phyloP scores from a whole-genome alignment of 2,888 invertebrate genomes.

The Laothoe populi region DNA sequence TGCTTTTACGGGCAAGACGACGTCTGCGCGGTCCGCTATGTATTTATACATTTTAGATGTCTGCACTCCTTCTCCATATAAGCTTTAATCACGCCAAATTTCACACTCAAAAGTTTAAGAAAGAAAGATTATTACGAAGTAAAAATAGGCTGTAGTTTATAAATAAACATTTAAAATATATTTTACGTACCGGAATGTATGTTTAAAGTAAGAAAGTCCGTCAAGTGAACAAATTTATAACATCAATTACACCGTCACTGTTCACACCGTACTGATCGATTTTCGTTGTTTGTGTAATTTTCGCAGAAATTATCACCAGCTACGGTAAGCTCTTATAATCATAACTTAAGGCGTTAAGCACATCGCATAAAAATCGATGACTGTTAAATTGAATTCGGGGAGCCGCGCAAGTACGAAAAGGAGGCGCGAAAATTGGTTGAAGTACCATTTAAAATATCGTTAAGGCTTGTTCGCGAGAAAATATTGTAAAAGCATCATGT shows the following conservation, averaged over 20 bases:
- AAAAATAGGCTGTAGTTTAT: neutral
- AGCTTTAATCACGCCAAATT: too few species aligned
- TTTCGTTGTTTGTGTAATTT: slow-evolving; percentile 67
- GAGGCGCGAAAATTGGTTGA: slow-evolving; percentile 77
- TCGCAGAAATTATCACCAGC: slow-evolving; percentile 65
- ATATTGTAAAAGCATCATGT: slow-evolving; percentile 71
- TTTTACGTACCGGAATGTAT: neutral
- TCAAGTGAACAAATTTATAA: slow-evolving; percentile 51
- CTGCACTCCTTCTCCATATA: too few species aligned
- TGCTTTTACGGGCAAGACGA: too few species aligned
- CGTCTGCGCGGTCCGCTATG: too few species aligned
- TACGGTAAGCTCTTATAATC: slow-evolving; percentile 69
- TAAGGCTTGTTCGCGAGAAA: slow-evolving; percentile 73
- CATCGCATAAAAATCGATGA: slow-evolving; percentile 73
- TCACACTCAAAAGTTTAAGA: too few species aligned
- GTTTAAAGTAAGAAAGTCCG: neutral
- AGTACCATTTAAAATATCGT: slow-evolving; percentile 80
- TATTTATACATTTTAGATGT: too few species aligned
- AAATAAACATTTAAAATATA: neutral
- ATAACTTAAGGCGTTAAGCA: slow-evolving; percentile 71
- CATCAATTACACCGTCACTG: slow-evolving; percentile 66
- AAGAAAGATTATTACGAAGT: too few species aligned
- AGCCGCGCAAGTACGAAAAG: slow-evolving; percentile 78
- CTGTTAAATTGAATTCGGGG: slow-evolving; percentile 83
- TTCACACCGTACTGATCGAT: slow-evolving; percentile 60